These are phyloP conservation scores for Biston stratarius DNA, from an alignment of 2,888 invertebrate species.

Conservation along the genomic window DNA sequence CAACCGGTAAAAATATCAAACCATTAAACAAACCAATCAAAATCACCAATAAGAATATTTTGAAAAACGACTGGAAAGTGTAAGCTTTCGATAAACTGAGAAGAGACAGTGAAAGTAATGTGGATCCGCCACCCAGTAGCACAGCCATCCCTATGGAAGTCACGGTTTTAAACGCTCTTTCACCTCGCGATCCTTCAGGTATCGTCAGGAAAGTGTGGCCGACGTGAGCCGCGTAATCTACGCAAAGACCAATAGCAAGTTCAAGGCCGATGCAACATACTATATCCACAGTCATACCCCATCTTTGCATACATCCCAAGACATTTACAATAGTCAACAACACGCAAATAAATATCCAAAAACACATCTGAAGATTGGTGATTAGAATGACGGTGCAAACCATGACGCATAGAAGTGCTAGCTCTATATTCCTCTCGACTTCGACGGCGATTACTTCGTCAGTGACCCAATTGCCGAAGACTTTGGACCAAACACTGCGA, in stretches of 20 bases:
- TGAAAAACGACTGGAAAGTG: slow-evolving; percentile 91
- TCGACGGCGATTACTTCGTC: slow-evolving; percentile 92
- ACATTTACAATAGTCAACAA: slow-evolving; percentile 91
- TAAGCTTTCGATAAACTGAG: slow-evolving; percentile 91
- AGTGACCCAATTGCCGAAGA: slow-evolving; percentile 91
- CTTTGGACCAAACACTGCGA: slow-evolving; percentile 90
- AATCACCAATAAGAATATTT: slow-evolving; percentile 92
- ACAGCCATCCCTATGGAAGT: slow-evolving; percentile 92
- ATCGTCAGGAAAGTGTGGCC: slow-evolving; percentile 92
- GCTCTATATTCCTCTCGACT: slow-evolving; percentile 90
- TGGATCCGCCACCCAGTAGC: slow-evolving; percentile 92
- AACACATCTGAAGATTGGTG: slow-evolving; percentile 91
- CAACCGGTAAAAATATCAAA: slow-evolving; percentile 90
- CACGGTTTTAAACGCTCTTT: slow-evolving; percentile 88
- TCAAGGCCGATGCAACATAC: slow-evolving; percentile 93
- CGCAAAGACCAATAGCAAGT: slow-evolving; percentile 92
- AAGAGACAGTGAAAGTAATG: slow-evolving; percentile 90
- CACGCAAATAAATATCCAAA: slow-evolving; percentile 92
- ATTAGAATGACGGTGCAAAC: slow-evolving; percentile 91
- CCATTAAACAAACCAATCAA: slow-evolving; percentile 93
- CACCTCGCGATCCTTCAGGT: slow-evolving; percentile 80
- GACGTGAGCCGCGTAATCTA: slow-evolving; percentile 94
- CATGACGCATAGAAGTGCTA: slow-evolving; percentile 93
- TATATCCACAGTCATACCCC: slow-evolving; percentile 93
- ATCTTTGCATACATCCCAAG: slow-evolving; percentile 92